Base-by-base conservation (phyloP, 2,797 vertebrate species). In the Anguilla anguilla region DNA sequence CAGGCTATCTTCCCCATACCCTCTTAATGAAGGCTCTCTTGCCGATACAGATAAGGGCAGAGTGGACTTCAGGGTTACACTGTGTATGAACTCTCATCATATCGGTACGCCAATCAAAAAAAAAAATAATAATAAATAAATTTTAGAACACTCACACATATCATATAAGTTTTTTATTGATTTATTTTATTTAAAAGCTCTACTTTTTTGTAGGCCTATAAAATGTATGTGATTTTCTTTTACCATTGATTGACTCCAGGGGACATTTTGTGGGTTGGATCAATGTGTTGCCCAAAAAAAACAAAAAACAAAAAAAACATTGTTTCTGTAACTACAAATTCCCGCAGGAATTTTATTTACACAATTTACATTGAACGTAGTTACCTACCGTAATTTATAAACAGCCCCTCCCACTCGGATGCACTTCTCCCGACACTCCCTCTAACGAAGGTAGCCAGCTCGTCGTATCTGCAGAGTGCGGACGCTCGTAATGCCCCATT, bases 401-500 rank as follows among this genome's bases (percentile, higher is more conserved):
- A 84, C 83, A 49, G 49, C 87, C 83, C 89, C 90, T 89, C 49
- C 7, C 19, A 25, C 39, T 43, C 17, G 15, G 57, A 61, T 31
- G 46, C 46, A 39, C 31, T 35, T 88, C 86, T 90, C 28, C 74
- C 46, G 87, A 90, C 89, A 85, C 64, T 86, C 87, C 87, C 89
- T 88, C 64, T 49, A n/a, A 46, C 79, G 57, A 64, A 84, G 28
- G 59, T 61, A 35, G 49, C 31, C 49, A 86, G 35, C 77, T 51
- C 43, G 25, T 43, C 9, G 69, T 86, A 86, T 82, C 46, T 87
- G 85, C 77, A 46, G 69, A 69, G 55, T 22, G 13, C 77, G 31
- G 55, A 85, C 86, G 81, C 83, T 67, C 85, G 39, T 83, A 85
- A 39, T 46, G 53, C 86, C 77, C 74, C 90, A 88, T 92, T 89